Percentiles rank a stretch among this genome's conserved stretches.
These are phyloP conservation scores for Triops longicaudatus DNA, from an alignment of 1,140 invertebrate species.

Conservation along the genomic window DNA sequence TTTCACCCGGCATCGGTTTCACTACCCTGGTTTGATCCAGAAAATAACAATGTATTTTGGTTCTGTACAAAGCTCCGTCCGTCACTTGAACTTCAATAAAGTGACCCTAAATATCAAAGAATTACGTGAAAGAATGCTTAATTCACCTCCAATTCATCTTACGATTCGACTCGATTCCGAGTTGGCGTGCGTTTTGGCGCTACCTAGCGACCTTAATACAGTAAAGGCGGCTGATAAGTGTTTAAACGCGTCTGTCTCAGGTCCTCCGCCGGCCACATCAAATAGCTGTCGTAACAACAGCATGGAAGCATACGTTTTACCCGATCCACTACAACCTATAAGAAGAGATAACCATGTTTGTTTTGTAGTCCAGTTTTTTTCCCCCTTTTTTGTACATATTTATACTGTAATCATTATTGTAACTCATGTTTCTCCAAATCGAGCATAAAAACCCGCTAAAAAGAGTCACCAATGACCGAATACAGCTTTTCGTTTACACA, in stretches of 20 bases:
- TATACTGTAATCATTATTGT: too few relatives aligned
- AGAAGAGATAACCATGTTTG: not conserved
- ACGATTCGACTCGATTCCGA: conserved; percentile 90
- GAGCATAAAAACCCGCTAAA: too few relatives aligned
- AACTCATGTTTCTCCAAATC: too few relatives aligned
- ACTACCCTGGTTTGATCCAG: conserved; percentile 87
- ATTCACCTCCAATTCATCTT: conserved; percentile 37
- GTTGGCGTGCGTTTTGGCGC: conserved; percentile 79
- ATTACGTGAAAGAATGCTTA: conserved; percentile 11
- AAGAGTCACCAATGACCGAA: too few relatives aligned
- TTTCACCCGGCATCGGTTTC: conserved; percentile 70
- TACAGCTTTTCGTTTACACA: too few relatives aligned
- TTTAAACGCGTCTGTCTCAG: conserved; percentile 93
- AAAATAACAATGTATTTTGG: conserved; percentile 93
- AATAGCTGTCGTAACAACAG: conserved; percentile 78
- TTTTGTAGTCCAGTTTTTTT: not conserved
- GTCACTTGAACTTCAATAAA: conserved; percentile 95
- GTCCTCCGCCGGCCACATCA: conserved; percentile 83
- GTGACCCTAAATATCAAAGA: conserved; percentile 59
- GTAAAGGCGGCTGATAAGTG: conserved; percentile 90
- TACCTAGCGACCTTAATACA: conserved; percentile 79
- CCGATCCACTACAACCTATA: conserved; percentile 80
- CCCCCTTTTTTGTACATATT: too few relatives aligned
- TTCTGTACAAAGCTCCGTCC: conserved; percentile 86
- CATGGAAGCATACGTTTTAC: conserved; percentile 91